Evolutionary conservation across 2,113 vertebrate species (phyloP).

Genomic region (Carollia perspicillata): DNA sequence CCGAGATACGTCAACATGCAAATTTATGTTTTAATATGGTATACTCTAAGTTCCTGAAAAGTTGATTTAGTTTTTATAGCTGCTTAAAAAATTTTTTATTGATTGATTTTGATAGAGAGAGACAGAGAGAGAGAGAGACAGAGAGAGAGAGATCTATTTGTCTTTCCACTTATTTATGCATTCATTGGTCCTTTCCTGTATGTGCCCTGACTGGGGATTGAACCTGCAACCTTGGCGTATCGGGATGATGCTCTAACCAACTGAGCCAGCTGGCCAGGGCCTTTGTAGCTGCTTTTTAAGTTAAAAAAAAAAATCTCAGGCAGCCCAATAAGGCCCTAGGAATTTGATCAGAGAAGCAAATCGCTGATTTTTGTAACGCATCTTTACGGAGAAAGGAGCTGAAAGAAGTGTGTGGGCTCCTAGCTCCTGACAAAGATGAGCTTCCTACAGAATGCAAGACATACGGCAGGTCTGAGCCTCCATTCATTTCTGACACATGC

Average conservation of each 20-base stretch:
- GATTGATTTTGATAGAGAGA: too few relatives aligned
- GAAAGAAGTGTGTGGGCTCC: background rate
- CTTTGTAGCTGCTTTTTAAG: background rate
- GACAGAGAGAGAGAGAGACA: too few relatives aligned
- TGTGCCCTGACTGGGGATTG: too few relatives aligned
- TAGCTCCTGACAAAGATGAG: background rate
- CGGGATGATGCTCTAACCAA: too few relatives aligned
- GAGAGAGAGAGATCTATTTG: too few relatives aligned
- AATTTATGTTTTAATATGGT: background rate
- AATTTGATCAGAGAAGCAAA: background rate
- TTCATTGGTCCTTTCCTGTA: too few relatives aligned
- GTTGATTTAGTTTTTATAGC: background rate
- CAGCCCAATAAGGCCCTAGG: background rate
- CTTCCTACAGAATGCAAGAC: background rate
- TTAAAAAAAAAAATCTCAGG: background rate
- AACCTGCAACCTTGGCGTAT: too few relatives aligned
- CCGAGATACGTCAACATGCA: background rate
- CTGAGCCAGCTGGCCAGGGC: too few relatives aligned
- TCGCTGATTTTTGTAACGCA: background rate
- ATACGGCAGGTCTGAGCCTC: background rate
- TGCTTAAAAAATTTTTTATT: background rate
- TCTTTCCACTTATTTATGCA: too few relatives aligned
- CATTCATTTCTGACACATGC: slow-evolving; percentile 38
- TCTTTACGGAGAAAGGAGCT: background rate
- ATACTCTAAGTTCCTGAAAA: background rate